A percentile compares a stretch with the other conserved stretches of the same genome.
Evolutionary conservation across 2,113 vertebrate species (phyloP).

Genomic region (Apistogramma diplotaenia): DNA sequence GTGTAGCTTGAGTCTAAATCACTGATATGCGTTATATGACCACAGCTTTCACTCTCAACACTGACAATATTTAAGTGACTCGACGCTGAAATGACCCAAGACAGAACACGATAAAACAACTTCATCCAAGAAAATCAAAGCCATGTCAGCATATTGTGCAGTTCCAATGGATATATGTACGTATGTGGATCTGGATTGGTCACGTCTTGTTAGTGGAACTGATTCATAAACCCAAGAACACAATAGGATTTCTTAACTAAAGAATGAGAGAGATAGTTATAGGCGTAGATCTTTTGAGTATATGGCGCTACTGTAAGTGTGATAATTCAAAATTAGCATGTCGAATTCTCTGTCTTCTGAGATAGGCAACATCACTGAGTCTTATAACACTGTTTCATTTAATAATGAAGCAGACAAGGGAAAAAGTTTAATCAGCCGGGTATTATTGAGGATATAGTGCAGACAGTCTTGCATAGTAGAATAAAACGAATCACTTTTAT

Average conservation of each 20-base stretch:
- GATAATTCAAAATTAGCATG: constrained; percentile 75
- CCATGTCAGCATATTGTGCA: constrained; percentile 48
- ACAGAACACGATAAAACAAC: constrained; percentile 3
- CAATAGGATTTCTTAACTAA: constrained; percentile 62
- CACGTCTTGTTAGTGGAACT: constrained; percentile 57
- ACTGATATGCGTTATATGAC: constrained; percentile 17
- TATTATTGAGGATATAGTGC: constrained; percentile 70
- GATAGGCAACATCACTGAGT: constrained; percentile 61
- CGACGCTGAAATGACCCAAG: background rate
- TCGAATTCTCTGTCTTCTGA: constrained; percentile 65
- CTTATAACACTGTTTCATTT: constrained; percentile 70
- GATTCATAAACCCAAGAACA: constrained; percentile 71
- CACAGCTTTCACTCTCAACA: constrained; percentile 44
- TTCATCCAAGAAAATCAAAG: constrained; percentile 55
- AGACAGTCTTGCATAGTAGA: constrained; percentile 67
- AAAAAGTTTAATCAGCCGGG: constrained; percentile 73
- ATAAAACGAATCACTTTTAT: constrained; percentile 78
- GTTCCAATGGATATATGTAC: constrained; percentile 22
- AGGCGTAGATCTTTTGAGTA: constrained; percentile 60
- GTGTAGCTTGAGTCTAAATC: constrained; percentile 33
- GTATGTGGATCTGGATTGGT: constrained; percentile 32
- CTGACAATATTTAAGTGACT: constrained; percentile 18
- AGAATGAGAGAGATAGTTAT: constrained; percentile 59
- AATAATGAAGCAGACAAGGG: constrained; percentile 74
- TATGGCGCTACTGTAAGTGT: constrained; percentile 63